These are phyloP conservation scores for Stramonita haemastoma DNA, from an alignment of 2,888 invertebrate species.

Conservation along the genomic window DNA sequence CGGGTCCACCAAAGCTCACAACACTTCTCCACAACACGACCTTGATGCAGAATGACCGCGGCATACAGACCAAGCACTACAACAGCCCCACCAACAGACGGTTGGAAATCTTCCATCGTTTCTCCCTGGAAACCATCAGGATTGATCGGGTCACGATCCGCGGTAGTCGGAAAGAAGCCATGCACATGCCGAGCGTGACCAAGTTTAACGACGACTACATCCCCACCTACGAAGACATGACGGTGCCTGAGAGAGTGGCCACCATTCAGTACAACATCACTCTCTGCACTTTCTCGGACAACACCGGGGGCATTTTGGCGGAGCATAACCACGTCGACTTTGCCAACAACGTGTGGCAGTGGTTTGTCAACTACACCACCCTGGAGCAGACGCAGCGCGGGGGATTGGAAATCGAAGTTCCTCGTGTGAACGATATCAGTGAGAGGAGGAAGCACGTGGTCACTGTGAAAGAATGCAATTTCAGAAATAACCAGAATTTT, in stretches of 20 bases:
- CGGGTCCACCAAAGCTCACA: conserved; percentile 46
- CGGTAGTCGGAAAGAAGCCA: conserved; percentile 69
- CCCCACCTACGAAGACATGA: conserved; percentile 75
- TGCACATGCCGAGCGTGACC: conserved; percentile 76
- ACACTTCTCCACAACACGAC: conserved; percentile 64
- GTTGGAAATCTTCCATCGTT: conserved; percentile 74
- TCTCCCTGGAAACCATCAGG: conserved; percentile 67
- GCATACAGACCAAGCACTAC: conserved; percentile 75
- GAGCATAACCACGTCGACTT: conserved; percentile 94
- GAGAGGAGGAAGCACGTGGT: conserved; percentile 84
- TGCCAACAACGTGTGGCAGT: conserved; percentile 98
- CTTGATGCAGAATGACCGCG: conserved; percentile 65
- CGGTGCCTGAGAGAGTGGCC: conserved; percentile 87
- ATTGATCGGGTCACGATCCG: conserved; percentile 64
- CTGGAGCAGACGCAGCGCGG: conserved; percentile 91
- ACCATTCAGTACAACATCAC: conserved; percentile 94
- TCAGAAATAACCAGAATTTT: conserved; percentile 91
- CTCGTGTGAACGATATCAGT: conserved; percentile 84
- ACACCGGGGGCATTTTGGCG: conserved; percentile 88
- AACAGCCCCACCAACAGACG: conserved; percentile 76
- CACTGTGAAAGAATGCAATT: conserved; percentile 90
- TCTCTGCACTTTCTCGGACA: conserved; percentile 89
- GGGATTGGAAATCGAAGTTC: conserved; percentile 92
- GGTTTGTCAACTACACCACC: conserved; percentile 90
- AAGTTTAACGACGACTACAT: conserved; percentile 75